phyloP scores from a whole-genome alignment of 2,797 vertebrate genomes.

The Characodon lateralis region DNA sequence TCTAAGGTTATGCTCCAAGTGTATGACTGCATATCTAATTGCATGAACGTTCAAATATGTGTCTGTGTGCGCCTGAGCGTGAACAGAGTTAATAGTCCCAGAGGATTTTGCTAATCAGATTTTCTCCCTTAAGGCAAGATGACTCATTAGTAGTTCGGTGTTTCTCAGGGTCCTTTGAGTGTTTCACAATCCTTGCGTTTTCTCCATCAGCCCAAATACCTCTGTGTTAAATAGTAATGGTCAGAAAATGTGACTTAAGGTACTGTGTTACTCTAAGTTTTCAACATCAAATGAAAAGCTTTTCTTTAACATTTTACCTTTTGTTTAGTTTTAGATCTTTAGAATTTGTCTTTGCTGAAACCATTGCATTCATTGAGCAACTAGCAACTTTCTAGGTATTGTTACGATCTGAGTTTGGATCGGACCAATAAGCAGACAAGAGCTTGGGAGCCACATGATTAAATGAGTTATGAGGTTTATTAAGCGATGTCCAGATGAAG shows the following conservation, averaged over 20 bases:
- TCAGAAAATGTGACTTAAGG: background rate
- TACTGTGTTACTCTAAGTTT: background rate
- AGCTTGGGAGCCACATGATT: too few species aligned
- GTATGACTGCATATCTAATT: slow-evolving; percentile 14
- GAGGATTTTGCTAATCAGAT: slow-evolving; percentile 61
- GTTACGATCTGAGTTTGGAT: too few species aligned
- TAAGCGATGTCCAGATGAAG: too few species aligned
- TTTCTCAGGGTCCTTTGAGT: slow-evolving; percentile 53
- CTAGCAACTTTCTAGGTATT: too few species aligned
- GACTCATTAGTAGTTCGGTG: slow-evolving; percentile 60
- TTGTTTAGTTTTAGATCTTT: background rate
- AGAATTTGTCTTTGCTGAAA: background rate
- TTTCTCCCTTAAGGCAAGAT: slow-evolving; percentile 53
- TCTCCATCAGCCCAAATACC: slow-evolving; percentile 5
- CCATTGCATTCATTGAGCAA: too few species aligned
- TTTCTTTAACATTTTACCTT: background rate
- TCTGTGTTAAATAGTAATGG: background rate
- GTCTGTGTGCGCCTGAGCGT: slow-evolving; percentile 5
- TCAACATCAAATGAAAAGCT: background rate
- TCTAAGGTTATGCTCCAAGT: slow-evolving; percentile 31
- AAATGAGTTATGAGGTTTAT: too few species aligned
- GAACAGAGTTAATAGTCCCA: slow-evolving; percentile 42
- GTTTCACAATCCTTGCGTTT: slow-evolving; percentile 36
- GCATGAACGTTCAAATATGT: background rate
- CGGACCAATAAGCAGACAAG: too few species aligned